These are phyloP conservation scores for Synodontis membranacea DNA, from an alignment of 2,113 vertebrate genomes.

Conservation along the genomic window DNA sequence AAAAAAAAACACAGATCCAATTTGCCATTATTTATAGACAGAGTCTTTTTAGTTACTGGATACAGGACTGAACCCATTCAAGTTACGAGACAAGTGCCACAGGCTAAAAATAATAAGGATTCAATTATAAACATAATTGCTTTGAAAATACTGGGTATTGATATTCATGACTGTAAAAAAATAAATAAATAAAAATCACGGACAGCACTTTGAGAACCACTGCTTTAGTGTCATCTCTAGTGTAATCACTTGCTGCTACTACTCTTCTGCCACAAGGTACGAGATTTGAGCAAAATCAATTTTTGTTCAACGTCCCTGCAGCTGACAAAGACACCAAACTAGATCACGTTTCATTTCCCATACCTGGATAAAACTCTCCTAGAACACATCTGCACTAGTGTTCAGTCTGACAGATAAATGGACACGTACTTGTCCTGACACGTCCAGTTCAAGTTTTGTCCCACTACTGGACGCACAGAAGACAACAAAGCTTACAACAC, in stretches of 20 bases:
- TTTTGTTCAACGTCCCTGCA: too few species aligned
- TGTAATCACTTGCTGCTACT: neutral
- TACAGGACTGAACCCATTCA: too few species aligned
- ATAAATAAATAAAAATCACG: too few species aligned
- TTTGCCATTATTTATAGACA: too few species aligned
- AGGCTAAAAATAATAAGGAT: too few species aligned
- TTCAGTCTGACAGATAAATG: neutral
- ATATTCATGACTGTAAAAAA: too few species aligned
- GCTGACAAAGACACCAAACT: neutral
- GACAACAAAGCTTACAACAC: neutral
- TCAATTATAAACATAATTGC: too few species aligned
- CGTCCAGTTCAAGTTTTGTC: neutral
- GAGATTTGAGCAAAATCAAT: neutral
- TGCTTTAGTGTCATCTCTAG: too few species aligned
- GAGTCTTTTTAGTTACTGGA: too few species aligned
- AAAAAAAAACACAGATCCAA: too few species aligned
- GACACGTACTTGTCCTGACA: neutral
- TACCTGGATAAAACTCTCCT: conserved; percentile 18
- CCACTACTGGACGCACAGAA: neutral
- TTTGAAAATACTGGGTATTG: too few species aligned
- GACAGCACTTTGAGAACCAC: neutral
- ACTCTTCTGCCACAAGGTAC: neutral
- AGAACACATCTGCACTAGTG: conserved; percentile 26
- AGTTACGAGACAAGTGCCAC: too few species aligned
- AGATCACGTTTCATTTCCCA: conserved; percentile 27